These are phyloP conservation scores for Eupithecia abbreviata DNA, from an alignment of 2,888 invertebrate species.

Conservation along the genomic window DNA sequence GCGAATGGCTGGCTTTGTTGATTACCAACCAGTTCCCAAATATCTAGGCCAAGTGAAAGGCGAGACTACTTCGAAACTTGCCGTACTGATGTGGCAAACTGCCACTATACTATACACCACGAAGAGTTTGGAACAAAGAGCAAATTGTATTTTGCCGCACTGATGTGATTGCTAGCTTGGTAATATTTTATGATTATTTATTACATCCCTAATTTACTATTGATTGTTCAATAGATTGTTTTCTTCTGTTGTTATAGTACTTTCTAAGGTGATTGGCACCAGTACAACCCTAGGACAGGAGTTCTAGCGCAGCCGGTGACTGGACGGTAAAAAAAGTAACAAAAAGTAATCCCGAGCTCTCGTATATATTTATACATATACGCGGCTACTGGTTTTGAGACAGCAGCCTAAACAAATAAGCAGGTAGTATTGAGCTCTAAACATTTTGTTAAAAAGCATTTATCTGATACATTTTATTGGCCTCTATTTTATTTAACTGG, in stretches of 20 bases:
- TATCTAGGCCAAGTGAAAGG: constrained; percentile 83
- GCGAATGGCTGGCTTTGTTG: constrained; percentile 66
- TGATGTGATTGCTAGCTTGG: not conserved
- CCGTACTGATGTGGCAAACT: constrained; percentile 39
- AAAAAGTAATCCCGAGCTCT: constrained; percentile 71
- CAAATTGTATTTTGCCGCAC: not conserved
- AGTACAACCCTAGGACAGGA: constrained; percentile 62
- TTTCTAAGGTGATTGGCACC: not conserved
- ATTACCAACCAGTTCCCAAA: constrained; percentile 80
- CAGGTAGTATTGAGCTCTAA: constrained; percentile 76
- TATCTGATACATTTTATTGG: constrained; percentile 77
- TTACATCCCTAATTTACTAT: not conserved
- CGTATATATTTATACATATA: constrained; percentile 67
- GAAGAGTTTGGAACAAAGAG: not conserved
- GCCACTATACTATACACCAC: not conserved
- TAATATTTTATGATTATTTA: not conserved
- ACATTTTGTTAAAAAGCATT: constrained; percentile 74
- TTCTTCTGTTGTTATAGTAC: not conserved
- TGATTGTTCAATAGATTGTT: not conserved
- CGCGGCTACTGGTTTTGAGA: constrained; percentile 81
- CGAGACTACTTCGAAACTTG: constrained; percentile 72
- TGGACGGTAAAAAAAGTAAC: constrained; percentile 76
- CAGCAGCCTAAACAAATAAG: constrained; percentile 81
- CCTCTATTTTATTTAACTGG: constrained; percentile 39
- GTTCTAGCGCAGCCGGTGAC: constrained; percentile 75